Percentiles rank a stretch among this genome's conserved stretches.
Conservation (phyloP, 1,140 invertebrate genomes). For the Bombyx mandarina region DNA sequence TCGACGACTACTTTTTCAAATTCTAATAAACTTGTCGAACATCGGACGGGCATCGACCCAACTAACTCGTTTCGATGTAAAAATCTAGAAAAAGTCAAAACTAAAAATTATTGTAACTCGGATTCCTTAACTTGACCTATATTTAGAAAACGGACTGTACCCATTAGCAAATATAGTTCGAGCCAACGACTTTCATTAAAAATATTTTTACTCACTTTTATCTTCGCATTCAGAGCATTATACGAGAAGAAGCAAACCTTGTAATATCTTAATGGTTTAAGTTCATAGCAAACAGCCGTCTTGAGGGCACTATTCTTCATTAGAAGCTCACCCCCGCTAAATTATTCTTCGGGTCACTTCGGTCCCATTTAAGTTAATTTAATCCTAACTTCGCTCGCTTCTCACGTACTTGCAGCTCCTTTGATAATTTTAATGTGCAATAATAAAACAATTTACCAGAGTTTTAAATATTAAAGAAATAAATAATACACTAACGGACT, state of each 20-base stretch:
- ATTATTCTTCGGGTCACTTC: constrained; percentile 62
- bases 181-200: constrained; percentile 2
- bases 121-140: no score
- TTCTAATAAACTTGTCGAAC: no score
- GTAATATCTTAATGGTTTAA: constrained; percentile 63
- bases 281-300: constrained; percentile 51
- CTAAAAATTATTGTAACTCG: no score
- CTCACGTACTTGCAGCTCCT: constrained; percentile 27
- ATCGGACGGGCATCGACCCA: no score
- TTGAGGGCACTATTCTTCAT: constrained; percentile 60
- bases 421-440: constrained; percentile 15
- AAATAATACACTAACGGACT: no score
- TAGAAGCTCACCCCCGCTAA: constrained; percentile 47
- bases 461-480: no score
- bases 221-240: constrained; percentile 13
- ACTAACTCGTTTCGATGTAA: no score
- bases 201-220: constrained; percentile 10
- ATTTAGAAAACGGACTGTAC: no score
- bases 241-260: constrained; percentile 27
- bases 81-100: no score
- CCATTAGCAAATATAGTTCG: no score
- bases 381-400: constrained; percentile 46
- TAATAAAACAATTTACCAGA: no score
- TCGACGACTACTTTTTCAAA: no score
- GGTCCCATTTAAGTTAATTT: constrained; percentile 59